These are phyloP conservation scores for Celastrina argiolus DNA, from an alignment of 2,888 invertebrate genomes.

Conservation along the genomic window DNA sequence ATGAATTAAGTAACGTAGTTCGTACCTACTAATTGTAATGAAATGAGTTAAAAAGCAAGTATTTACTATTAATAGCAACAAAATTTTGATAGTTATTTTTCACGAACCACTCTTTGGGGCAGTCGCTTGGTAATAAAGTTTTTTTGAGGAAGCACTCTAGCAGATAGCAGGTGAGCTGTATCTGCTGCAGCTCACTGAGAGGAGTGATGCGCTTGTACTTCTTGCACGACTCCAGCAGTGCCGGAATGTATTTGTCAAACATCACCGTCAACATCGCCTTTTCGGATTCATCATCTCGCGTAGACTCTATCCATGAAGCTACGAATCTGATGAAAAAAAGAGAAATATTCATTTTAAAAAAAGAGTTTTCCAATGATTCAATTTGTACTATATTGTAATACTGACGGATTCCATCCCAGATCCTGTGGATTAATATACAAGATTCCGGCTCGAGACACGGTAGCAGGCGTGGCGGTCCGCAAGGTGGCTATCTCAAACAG, in stretches of 20 bases:
- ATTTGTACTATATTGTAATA: conserved; percentile 35
- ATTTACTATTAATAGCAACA: neutral
- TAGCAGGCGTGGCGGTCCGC: conserved; percentile 95
- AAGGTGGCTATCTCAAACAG: conserved; percentile 95
- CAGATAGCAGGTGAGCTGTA: conserved; percentile 91
- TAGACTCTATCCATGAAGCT: conserved; percentile 91
- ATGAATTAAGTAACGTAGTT: neutral
- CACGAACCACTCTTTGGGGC: conserved; percentile 91
- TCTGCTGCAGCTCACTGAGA: conserved; percentile 91
- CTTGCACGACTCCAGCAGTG: conserved; percentile 85
- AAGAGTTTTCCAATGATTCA: too few relatives aligned
- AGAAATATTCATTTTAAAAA: neutral
- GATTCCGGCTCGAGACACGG: conserved; percentile 96
- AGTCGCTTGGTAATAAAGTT: conserved; percentile 88
- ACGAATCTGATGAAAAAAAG: conserved; percentile 80
- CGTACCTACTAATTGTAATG: neutral
- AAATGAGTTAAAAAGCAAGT: neutral
- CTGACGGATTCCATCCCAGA: conserved; percentile 95
- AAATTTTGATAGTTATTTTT: neutral
- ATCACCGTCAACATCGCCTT: conserved; percentile 89
- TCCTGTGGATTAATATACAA: conserved; percentile 96
- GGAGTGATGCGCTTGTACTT: conserved; percentile 94
- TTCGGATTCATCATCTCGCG: conserved; percentile 83
- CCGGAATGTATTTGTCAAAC: conserved; percentile 95
- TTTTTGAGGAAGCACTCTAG: conserved; percentile 91